phyloP scores from a whole-genome alignment of 1,140 invertebrate genomes.

The Microplitis mediator region DNA sequence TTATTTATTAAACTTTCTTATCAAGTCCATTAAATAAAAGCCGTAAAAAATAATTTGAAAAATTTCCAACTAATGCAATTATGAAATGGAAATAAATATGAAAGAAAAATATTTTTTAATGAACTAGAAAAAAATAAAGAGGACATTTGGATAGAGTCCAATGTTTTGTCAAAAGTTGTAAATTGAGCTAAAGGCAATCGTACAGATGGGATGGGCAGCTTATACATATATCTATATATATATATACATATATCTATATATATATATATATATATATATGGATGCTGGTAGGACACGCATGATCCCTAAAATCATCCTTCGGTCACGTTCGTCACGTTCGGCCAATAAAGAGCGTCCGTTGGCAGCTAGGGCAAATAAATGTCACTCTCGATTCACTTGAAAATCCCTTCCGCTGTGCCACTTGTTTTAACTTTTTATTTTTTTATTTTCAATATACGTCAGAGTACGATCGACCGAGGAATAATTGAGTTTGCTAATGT shows the following conservation, averaged over 20 bases:
- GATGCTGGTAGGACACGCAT: conserved; percentile 7
- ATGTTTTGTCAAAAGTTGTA: background rate
- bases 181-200: conserved; percentile 21
- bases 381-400: conserved; percentile 24
- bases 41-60: no score
- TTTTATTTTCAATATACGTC: background rate
- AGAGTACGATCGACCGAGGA: background rate
- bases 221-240: no score
- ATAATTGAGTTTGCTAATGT: background rate
- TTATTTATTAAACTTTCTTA: no score
- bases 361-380: conserved; percentile 24
- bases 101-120: background rate
- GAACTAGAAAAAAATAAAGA: background rate
- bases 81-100: no score
- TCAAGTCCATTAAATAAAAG: no score
- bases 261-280: no score
- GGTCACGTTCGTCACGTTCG: conserved; percentile 35
- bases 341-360: conserved; percentile 19
- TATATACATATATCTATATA: no score
- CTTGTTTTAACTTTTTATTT: background rate
- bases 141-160: background rate
- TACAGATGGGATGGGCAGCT: background rate
- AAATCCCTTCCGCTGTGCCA: background rate
- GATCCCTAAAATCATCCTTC: conserved; percentile 27
- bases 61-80: no score